These are phyloP conservation scores for Brachyrhaphis roseni DNA, from an alignment of 2,797 vertebrate genomes.

Conservation along the genomic window DNA sequence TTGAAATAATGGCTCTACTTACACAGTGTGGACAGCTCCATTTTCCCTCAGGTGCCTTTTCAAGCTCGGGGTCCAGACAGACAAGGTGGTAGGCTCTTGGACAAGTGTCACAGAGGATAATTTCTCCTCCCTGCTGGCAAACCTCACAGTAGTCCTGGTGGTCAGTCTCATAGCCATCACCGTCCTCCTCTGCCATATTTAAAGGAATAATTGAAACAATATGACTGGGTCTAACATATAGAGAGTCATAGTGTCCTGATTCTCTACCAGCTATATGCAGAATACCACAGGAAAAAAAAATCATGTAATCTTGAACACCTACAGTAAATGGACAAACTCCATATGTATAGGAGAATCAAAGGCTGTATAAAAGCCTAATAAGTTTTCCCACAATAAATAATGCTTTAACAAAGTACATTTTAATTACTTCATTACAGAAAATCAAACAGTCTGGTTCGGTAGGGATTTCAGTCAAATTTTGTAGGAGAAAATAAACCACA, in stretches of 20 bases:
- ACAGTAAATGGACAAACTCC: neutral
- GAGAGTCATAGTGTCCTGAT: neutral
- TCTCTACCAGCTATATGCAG: neutral
- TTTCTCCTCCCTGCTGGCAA: constrained; percentile 98
- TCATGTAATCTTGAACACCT: neutral
- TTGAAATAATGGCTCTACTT: constrained; percentile 66
- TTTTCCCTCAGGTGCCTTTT: constrained; percentile 96
- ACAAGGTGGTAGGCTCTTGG: constrained; percentile 97
- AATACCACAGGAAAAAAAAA: neutral
- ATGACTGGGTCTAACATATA: neutral
- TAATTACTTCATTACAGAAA: constrained; percentile 31
- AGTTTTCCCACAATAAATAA: constrained; percentile 42
- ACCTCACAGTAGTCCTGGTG: constrained; percentile 99
- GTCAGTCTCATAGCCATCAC: constrained; percentile 97
- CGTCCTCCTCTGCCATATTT: constrained; percentile 87
- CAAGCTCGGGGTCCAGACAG: constrained; percentile 95
- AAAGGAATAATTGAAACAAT: neutral
- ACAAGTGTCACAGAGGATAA: constrained; percentile 98
- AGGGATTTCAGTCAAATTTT: constrained; percentile 44
- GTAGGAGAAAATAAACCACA: constrained; percentile 20
- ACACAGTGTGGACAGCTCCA: constrained; percentile 99
- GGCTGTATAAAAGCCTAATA: constrained; percentile 18
- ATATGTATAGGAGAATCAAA: neutral
- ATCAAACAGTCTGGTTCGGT: constrained; percentile 50
- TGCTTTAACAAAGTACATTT: constrained; percentile 17